These are phyloP conservation scores for Glareola pratincola DNA, from an alignment of 2,113 vertebrate species.

Conservation along the genomic window DNA sequence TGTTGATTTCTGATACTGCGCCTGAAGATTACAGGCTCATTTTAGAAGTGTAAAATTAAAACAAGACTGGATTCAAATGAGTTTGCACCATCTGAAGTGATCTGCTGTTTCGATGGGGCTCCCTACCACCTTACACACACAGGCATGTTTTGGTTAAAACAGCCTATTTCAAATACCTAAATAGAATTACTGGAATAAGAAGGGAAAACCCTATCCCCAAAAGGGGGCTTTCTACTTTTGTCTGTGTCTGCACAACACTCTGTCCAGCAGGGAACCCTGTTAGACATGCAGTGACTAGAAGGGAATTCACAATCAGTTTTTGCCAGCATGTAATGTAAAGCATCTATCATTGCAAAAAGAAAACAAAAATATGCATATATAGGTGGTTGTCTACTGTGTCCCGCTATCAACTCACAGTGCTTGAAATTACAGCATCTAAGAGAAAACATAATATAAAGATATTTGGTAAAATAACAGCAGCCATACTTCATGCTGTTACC, in stretches of 20 bases:
- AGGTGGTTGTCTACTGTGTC: not conserved
- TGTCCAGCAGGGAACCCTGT: not conserved
- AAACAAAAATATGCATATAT: not conserved
- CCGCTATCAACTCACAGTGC: not conserved
- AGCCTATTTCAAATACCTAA: not conserved
- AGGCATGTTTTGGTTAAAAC: not conserved
- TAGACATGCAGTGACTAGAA: not conserved
- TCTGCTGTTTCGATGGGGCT: not conserved
- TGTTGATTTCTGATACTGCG: not conserved
- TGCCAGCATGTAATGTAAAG: not conserved
- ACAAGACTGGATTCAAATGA: not conserved
- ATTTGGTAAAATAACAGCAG: not conserved
- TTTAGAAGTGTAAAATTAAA: not conserved
- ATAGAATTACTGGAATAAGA: not conserved
- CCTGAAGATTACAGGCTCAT: not conserved
- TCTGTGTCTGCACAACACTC: not conserved
- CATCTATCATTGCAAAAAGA: not conserved
- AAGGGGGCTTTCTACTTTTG: not conserved
- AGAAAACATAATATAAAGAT: not conserved
- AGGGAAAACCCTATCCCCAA: not conserved
- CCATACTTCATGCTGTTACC: not conserved
- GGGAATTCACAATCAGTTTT: not conserved
- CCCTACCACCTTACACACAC: not conserved
- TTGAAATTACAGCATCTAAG: not conserved
- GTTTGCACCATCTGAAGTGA: not conserved